Evolutionary conservation across 2,797 vertebrate genomes (phyloP), one percentile per base, ranked within the genome.

Genomic region (Arvicola amphibius): DNA sequence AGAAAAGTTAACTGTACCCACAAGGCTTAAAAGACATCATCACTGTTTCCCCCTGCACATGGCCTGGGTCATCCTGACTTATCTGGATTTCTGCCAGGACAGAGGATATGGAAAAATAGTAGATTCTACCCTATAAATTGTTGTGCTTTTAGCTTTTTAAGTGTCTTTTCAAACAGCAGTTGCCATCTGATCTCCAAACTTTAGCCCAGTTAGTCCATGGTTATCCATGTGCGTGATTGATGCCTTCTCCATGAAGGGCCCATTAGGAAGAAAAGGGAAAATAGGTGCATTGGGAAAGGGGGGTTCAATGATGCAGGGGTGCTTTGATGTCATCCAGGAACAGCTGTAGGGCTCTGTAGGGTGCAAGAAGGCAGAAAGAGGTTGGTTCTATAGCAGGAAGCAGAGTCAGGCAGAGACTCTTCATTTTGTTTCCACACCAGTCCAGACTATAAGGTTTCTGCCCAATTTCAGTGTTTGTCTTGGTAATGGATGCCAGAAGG

Each of bases 1-100:
- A 92, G 6, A 80, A 56, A 94, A 29, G 43, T 85, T 78, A 91
- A 78, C 29, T 89, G n/a, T 78, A 14, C 23, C 89, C 40, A 94
- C 21, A 46, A 89, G 43, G n/a, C 40, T 73, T 48, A 59, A 73
- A 90, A 59, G 80, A 80, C 59, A 84, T 56, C 13, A 9, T 29
- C 56, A 53, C n/a, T 69, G 1, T 37, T 67, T 61, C 40, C 37
- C 3, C 2, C 8, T 65, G 69, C 12, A 63, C 40, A n/a, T 51
- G 48, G 51, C 40, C 79, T 73, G 27, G 76, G n/a, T 0, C 16
- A 71, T 37, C 11, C 37, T 43, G n/a, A 59, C 29, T 77, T 67
- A 69, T 37, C 78, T 67, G 29, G 12, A 89, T 21, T 81, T 95
- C 61, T 65, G 1, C 56, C 78, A 76, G 13, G 86, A 80, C 11